Evolutionary conservation across 92 coral and sea anemone genomes (phyloP).

Genomic region (Phenganax marumi): DNA sequence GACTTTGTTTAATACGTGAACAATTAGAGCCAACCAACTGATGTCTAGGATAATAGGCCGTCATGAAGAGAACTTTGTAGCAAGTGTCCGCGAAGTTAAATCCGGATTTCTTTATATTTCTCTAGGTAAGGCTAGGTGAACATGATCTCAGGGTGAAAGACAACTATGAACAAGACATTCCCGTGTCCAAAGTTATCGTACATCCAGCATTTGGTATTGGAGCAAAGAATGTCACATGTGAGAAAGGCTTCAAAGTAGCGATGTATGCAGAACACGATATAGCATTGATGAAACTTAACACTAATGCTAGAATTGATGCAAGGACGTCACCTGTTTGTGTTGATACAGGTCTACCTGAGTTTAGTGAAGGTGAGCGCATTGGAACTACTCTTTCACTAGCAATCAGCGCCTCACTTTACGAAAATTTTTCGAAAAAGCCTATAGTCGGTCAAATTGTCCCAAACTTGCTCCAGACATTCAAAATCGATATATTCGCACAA

Average conservation of each 20-base stretch:
- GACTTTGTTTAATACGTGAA: background rate
- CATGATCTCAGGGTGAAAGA: constrained; percentile 66
- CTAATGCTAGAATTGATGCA: constrained; percentile 61
- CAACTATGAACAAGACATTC: constrained; percentile 69
- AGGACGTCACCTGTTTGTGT: constrained; percentile 72
- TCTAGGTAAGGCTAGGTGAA: constrained; percentile 79
- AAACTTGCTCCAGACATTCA: too few species aligned
- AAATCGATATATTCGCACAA: too few species aligned
- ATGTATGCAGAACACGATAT: constrained; percentile 67
- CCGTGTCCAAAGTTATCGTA: constrained; percentile 58
- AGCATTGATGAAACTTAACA: constrained; percentile 66
- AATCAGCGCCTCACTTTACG: too few species aligned
- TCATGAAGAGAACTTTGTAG: too few species aligned
- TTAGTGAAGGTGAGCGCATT: constrained; percentile 62
- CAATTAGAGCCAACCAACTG: background rate
- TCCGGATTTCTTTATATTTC: background rate
- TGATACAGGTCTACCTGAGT: constrained; percentile 46
- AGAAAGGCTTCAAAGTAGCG: constrained; percentile 41
- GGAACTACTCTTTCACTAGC: too few species aligned
- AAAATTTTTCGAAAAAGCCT: too few species aligned
- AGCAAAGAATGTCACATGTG: constrained; percentile 57
- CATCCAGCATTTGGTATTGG: constrained; percentile 80
- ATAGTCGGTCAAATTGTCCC: too few species aligned
- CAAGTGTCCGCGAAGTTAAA: too few species aligned
- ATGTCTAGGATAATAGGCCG: too few species aligned